Percentiles rank a stretch among this genome's conserved stretches.
phyloP scores from a whole-genome alignment of 2,797 vertebrate genomes.

The Pelodytes ibericus region DNA sequence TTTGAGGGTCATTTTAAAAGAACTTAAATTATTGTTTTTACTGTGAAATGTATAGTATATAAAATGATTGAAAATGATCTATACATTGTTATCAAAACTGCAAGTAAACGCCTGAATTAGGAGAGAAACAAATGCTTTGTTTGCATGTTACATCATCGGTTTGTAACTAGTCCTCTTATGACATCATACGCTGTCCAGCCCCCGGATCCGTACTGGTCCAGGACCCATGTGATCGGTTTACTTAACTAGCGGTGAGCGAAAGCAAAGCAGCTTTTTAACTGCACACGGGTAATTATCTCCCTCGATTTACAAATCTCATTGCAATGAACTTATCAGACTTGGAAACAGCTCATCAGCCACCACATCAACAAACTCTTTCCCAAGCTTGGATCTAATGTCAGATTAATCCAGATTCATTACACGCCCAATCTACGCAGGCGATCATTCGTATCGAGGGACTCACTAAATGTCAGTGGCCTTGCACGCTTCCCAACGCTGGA shows the following conservation, averaged over 20 bases:
- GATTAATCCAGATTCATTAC: slow-evolving; percentile 54
- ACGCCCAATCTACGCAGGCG: slow-evolving; percentile 47
- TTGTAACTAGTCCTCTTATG: no score
- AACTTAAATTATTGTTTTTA: no score
- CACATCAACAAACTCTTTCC: slow-evolving; percentile 33
- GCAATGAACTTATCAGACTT: slow-evolving; percentile 36
- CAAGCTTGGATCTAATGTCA: slow-evolving; percentile 40
- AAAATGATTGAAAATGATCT: no score
- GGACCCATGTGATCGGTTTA: not conserved
- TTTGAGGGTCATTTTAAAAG: no score
- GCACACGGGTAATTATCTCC: slow-evolving; percentile 34
- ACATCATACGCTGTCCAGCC: no score
- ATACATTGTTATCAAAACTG: no score
- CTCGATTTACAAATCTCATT: slow-evolving; percentile 17
- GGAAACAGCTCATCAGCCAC: slow-evolving; percentile 51
- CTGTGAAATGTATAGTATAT: no score
- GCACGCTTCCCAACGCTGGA: slow-evolving; percentile 18
- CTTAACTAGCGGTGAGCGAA: not conserved
- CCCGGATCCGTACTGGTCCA: not conserved
- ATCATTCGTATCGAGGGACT: slow-evolving; percentile 54
- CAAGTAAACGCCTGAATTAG: no score
- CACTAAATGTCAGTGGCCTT: slow-evolving; percentile 42
- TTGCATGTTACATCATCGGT: no score
- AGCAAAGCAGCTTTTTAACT: not conserved
- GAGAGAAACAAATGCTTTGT: no score